These are phyloP conservation scores for Physella acuta DNA, from an alignment of 1,140 invertebrate species.

Conservation along the genomic window DNA sequence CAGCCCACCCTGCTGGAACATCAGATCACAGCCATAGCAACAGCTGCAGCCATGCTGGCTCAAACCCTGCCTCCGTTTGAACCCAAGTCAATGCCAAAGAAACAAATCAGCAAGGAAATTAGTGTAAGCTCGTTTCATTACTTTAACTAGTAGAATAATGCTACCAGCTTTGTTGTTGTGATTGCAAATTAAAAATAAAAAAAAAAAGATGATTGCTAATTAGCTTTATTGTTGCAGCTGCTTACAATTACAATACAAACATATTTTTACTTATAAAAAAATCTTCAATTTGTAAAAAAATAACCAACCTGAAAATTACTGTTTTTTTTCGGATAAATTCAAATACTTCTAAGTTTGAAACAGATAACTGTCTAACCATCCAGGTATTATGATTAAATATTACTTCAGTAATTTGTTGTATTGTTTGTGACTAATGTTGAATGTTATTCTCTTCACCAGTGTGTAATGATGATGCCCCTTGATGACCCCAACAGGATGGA, in stretches of 20 bases:
- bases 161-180: neutral
- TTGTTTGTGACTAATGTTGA: too few species aligned
- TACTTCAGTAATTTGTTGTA: too few species aligned
- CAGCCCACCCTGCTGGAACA: slow-evolving; percentile 19
- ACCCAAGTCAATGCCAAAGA: slow-evolving; percentile 24
- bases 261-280: too few species aligned
- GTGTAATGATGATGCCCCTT: slow-evolving; percentile 32
- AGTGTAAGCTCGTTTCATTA: slow-evolving; percentile 16
- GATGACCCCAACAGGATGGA: slow-evolving; percentile 69
- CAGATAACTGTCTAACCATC: too few species aligned
- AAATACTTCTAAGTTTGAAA: too few species aligned
- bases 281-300: too few species aligned
- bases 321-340: too few species aligned
- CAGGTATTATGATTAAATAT: too few species aligned
- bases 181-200: neutral
- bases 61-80: slow-evolving; percentile 18
- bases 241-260: too few species aligned
- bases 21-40: slow-evolving; percentile 13
- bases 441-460: slow-evolving; percentile 12
- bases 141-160: too few species aligned
- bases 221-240: neutral
- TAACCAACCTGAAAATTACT: too few species aligned
- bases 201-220: neutral
- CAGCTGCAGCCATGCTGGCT: slow-evolving; percentile 19
- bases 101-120: slow-evolving; percentile 25